A percentile compares a stretch with the other conserved stretches of the same genome.
phyloP scores from a whole-genome alignment of 2,113 vertebrate genomes.

The Chascanopsetta lugubris region DNA sequence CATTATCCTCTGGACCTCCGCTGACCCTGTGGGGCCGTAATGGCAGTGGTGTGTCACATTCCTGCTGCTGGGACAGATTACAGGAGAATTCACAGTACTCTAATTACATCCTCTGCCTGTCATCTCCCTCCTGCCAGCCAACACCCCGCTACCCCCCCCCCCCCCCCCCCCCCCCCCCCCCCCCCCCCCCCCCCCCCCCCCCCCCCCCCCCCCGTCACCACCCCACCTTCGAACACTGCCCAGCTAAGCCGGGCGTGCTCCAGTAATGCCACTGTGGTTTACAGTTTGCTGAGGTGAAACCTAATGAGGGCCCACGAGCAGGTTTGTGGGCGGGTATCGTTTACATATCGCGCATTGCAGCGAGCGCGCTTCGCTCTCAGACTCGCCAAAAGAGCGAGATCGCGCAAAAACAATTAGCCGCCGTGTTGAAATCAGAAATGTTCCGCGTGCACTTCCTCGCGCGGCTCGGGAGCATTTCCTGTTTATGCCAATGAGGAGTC shows the following conservation, averaged over 20 bases:
- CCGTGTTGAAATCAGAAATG: constrained; percentile 49
- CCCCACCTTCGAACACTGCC: neutral
- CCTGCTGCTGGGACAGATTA: constrained; percentile 67
- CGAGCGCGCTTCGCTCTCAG: neutral
- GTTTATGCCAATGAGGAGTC: constrained; percentile 64
- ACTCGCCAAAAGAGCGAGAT: constrained; percentile 23
- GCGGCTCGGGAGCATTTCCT: constrained; percentile 64
- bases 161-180: constrained; percentile 3
- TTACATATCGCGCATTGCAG: constrained; percentile 19
- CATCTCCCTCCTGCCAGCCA: constrained; percentile 25
- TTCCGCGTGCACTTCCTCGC: constrained; percentile 56
- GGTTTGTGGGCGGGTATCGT: constrained; percentile 13
- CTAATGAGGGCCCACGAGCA: constrained; percentile 8
- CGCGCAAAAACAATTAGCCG: constrained; percentile 40
- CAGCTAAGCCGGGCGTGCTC: constrained; percentile 23
- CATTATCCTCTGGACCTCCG: constrained; percentile 43
- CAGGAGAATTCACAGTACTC: constrained; percentile 68
- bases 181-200: constrained; percentile 7
- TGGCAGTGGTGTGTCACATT: constrained; percentile 70
- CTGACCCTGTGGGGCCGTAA: constrained; percentile 49
- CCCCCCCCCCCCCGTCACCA: constrained; percentile 4
- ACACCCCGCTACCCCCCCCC: constrained; percentile 3
- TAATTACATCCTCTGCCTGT: constrained; percentile 66
- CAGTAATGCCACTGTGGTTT: constrained; percentile 49
- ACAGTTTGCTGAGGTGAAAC: constrained; percentile 29